Base-by-base conservation (phyloP, 2,797 vertebrate species). In the Argyrosomus regius region DNA sequence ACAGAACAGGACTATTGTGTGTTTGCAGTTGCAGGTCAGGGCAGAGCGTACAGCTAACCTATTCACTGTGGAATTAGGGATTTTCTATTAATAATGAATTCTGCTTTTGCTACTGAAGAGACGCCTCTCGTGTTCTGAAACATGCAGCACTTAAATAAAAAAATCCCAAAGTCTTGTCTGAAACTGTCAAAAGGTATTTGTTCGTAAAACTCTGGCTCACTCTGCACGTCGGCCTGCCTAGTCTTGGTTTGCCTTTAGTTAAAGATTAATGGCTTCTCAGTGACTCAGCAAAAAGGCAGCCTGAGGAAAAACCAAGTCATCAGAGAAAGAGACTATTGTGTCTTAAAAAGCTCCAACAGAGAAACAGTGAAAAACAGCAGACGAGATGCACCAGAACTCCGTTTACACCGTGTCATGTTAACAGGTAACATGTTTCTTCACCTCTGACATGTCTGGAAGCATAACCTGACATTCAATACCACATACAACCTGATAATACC, bases 271-370 rank as follows among this genome's bases (percentile, higher is more conserved):
- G 77, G 65, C 31, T 58, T 83, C 75, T 58, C 10, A 0, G 86
- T 92, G 92, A 93, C 70, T 92, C 90, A 90, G 89, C 92, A 85
- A 68, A 84, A 84, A 73, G 16, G 58, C 66, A 61, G 86, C 77
- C 75, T 0, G 59, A 73, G 78, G 74, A 80, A 71, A 81, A 56
- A 59, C 11, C 20, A 14, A 82, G 61, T 79, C 82, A 70, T 72
- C 43, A 8, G 28, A 77, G 72, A 81, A 73, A 74, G 72, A 81
- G 22, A 24, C 46, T 24, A 14, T 31, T 56, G 54, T 58, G 70
- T 81, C 66, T 63, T 39, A 45, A 48, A 56, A 67, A 58, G 59
- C 59, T 64, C 48, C 31, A 64, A 41, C 6, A 35, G 12, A 49
- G 59, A 18, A 48, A 11, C n/a, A 3, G 22, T 28, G 22, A 53